Base-by-base conservation (phyloP, 2,888 invertebrate genomes). In the Diarsia brunnea region DNA sequence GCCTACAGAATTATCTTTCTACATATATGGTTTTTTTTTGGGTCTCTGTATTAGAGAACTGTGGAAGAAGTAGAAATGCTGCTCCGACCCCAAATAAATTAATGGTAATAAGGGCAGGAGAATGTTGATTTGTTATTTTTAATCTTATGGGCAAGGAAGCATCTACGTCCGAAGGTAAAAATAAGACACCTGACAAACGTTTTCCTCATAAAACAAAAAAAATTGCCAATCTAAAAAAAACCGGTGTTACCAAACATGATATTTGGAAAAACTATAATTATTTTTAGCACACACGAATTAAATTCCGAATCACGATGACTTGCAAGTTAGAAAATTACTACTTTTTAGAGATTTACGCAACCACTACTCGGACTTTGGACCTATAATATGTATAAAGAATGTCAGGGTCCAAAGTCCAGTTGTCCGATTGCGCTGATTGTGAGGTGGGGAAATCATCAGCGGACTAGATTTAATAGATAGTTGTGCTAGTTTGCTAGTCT, bases 361-460 rank as follows among this genome's bases (percentile, higher is more conserved):
- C 60, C 60, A 43, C 16, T 43, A 19, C 45, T 24, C 69, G 85
- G 80, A 89, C 91, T 90, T 91, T 84, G 85, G 69, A 86, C 81
- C 74, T 65, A 19, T 2, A 69, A 53, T 75, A 81, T 84, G 81
- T 73, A 73, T 71, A 81, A 78, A 83, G 19, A 60, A 81, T 85
- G 76, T 77, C 55, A 79, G 74, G 19, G 76, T 81, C 47, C 82
- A 77, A 77, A 81, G 76, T 76, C 81, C 81, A 53, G 49, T 12
- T 31, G 49, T 49, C 27, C 27, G 49, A 43, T 75, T 79, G 75
- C 73, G 38, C 38, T 75, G 73, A 73, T 38, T 47, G 7, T 51
- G 4, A 27, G 5, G 76, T 74, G 60, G 81, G 45, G 74, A 76
- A 70, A 81, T 75, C 60, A 80, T 67, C 53, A 47, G 24, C 38